A percentile compares a stretch with the other conserved stretches of the same genome.
These are phyloP conservation scores for Apis cerana DNA, from an alignment of 1,140 invertebrate species.

Conservation along the genomic window DNA sequence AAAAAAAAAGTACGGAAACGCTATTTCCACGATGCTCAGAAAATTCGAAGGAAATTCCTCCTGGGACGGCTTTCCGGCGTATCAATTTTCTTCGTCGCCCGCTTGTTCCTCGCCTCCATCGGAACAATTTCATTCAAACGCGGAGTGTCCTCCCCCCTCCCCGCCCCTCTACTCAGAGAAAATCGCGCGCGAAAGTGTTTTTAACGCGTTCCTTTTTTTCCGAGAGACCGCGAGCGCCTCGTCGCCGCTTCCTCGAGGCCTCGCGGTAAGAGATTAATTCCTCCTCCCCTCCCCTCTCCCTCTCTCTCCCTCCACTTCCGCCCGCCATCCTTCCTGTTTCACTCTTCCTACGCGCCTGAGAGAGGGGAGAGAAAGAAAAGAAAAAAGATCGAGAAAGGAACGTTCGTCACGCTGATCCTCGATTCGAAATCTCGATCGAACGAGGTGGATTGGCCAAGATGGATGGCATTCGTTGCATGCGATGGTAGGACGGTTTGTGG, in stretches of 20 bases:
- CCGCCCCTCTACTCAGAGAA: neutral
- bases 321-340: constrained; percentile 6
- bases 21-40: constrained; percentile 42
- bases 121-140: constrained; percentile 51
- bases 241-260: constrained; percentile 58
- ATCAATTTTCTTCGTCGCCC: constrained; percentile 52
- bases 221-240: constrained; percentile 34
- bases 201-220: constrained; percentile 3
- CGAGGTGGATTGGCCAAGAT: too few relatives aligned
- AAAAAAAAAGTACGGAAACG: neutral
- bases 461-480: too few relatives aligned
- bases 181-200: too few relatives aligned
- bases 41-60: constrained; percentile 43
- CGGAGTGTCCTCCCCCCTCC: constrained; percentile 17
- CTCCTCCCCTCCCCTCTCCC: constrained; percentile 40
- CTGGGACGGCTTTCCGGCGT: constrained; percentile 47
- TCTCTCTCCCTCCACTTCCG: neutral
- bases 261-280: constrained; percentile 65
- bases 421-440: neutral
- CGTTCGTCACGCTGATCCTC: constrained; percentile 45
- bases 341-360: neutral
- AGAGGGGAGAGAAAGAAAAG: neutral
- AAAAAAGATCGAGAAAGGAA: constrained; percentile 27
- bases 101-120: constrained; percentile 46
- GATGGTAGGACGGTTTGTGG: constrained; percentile 14